A percentile compares a stretch with the other conserved stretches of the same genome.
phyloP scores from a whole-genome alignment of 2,888 invertebrate species.

The Erannis defoliaria region DNA sequence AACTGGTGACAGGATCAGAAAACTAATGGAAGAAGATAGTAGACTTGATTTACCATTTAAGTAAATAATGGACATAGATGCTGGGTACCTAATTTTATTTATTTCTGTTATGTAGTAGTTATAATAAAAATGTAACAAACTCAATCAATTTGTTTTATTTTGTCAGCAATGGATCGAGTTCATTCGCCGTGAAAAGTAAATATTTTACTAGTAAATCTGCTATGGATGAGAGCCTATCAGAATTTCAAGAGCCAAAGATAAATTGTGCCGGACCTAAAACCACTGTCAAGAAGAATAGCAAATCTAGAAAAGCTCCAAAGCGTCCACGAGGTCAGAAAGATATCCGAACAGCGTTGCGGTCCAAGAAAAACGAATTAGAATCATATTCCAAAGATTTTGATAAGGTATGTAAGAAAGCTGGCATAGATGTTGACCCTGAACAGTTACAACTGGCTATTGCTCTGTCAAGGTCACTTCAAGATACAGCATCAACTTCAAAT shows the following conservation, averaged over 20 bases:
- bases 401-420: conserved; percentile 73
- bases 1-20: conserved; percentile 59
- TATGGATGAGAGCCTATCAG: conserved; percentile 78
- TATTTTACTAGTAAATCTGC: conserved; percentile 64
- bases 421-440: conserved; percentile 87
- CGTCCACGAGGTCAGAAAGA: conserved; percentile 71
- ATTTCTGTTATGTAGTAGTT: conserved; percentile 30
- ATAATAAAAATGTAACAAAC: conserved; percentile 41
- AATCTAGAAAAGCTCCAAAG: conserved; percentile 58
- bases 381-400: conserved; percentile 75
- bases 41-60: conserved; percentile 65
- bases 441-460: conserved; percentile 90
- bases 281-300: conserved; percentile 48
- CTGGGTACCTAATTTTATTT: conserved; percentile 56
- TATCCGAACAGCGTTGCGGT: conserved; percentile 69
- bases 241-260: conserved; percentile 72
- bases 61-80: conserved; percentile 68
- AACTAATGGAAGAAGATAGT: conserved; percentile 58
- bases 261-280: conserved; percentile 61
- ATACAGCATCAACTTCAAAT: conserved; percentile 29
- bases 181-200: conserved; percentile 67
- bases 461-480: conserved; percentile 86
- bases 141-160: conserved; percentile 62
- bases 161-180: conserved; percentile 52
- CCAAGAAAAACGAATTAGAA: conserved; percentile 71